A percentile compares a stretch with the other conserved stretches of the same genome.
Evolutionary conservation across 2,797 vertebrate genomes (phyloP).

Genomic region (Poliocrania exsul): DNA sequence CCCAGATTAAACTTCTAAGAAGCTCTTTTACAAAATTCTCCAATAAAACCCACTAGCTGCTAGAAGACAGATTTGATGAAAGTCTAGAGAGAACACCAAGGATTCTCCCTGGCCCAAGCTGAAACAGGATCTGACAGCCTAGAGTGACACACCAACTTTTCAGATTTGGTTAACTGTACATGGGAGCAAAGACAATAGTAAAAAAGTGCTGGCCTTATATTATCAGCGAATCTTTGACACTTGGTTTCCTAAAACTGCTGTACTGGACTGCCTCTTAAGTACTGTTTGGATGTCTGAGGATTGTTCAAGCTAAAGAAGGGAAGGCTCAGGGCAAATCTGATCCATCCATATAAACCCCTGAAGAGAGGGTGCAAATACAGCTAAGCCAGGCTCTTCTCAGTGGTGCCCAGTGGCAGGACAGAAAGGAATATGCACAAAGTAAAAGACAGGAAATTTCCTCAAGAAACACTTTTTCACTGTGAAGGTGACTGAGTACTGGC

Average conservation of each 20-base stretch:
- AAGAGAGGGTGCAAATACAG: neutral
- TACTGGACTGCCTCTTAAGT: neutral
- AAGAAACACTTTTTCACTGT: neutral
- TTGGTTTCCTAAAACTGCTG: neutral
- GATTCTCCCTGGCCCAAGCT: neutral
- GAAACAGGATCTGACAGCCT: neutral
- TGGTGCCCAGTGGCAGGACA: neutral
- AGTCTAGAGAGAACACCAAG: neutral
- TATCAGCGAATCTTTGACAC: neutral
- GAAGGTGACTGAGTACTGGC: neutral
- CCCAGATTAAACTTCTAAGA: neutral
- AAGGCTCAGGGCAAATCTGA: neutral
- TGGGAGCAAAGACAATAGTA: neutral
- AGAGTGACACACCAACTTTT: fast-evolving
- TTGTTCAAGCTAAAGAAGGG: neutral
- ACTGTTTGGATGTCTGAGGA: neutral
- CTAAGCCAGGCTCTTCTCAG: neutral
- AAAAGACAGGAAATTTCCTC: neutral
- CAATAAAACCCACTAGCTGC: neutral
- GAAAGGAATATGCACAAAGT: neutral
- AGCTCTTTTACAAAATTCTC: neutral
- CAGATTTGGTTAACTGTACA: neutral
- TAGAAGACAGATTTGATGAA: neutral
- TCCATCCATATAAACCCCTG: neutral
- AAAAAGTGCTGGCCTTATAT: neutral